These are phyloP conservation scores for Pseudomyrmex sp. DNA, from an alignment of 1,140 invertebrate species.

Conservation along the genomic window DNA sequence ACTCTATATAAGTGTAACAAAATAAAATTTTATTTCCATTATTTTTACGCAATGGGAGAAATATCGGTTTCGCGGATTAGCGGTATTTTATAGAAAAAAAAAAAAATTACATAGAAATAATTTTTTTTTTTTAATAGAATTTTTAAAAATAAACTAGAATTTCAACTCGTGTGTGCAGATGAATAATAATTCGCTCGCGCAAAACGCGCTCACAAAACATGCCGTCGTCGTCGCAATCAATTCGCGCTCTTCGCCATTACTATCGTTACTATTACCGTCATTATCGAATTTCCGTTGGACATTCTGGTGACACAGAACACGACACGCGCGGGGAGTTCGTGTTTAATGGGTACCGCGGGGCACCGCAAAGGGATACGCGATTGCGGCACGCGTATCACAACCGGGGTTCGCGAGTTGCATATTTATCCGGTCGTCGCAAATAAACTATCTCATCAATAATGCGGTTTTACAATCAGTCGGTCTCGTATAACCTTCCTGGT, in stretches of 20 bases:
- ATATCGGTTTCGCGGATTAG: background rate
- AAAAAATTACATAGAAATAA: background rate
- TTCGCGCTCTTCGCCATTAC: background rate
- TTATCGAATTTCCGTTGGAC: slow-evolving; percentile 1
- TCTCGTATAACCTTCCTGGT: slow-evolving; percentile 15
- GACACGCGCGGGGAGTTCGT: background rate
- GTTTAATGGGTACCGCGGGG: background rate
- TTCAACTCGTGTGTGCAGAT: no score
- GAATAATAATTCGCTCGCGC: no score
- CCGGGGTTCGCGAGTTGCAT: background rate
- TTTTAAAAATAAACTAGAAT: no score
- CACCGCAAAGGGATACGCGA: background rate
- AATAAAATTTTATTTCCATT: background rate
- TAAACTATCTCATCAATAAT: slow-evolving; percentile 40
- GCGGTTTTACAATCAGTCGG: slow-evolving; percentile 26
- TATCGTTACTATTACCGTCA: background rate
- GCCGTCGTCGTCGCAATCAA: background rate
- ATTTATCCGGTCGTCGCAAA: background rate
- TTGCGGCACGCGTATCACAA: background rate
- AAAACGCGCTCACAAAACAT: no score
- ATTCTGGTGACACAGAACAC: background rate
- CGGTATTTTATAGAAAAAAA: background rate
- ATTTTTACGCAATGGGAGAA: background rate
- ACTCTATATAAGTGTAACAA: background rate
- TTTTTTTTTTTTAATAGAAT: background rate